A percentile compares a stretch with the other conserved stretches of the same genome.
phyloP scores from a whole-genome alignment of 2,797 vertebrate genomes.

The Mareca strepera region DNA sequence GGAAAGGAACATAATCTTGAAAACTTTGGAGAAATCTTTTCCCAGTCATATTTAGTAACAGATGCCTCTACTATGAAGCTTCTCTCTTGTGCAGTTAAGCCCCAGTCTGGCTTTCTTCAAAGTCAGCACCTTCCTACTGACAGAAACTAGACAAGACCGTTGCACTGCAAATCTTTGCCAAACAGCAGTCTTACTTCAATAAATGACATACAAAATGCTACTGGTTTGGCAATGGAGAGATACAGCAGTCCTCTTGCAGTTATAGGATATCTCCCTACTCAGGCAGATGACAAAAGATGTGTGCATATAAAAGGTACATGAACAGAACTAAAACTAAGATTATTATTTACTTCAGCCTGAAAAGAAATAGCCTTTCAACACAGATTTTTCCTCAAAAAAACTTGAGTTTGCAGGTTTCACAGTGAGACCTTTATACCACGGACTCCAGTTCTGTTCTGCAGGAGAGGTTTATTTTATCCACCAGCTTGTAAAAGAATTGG shows the following conservation, averaged over 20 bases:
- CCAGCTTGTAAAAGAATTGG: background rate
- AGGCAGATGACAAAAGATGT: background rate
- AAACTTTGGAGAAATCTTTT: background rate
- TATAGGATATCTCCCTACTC: background rate
- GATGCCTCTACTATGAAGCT: background rate
- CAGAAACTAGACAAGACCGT: background rate
- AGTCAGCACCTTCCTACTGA: background rate
- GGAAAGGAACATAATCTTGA: background rate
- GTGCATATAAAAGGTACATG: background rate
- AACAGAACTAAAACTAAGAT: background rate
- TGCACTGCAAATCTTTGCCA: slow-evolving; percentile 8
- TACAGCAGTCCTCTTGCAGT: background rate
- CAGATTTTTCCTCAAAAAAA: background rate
- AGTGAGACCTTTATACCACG: background rate
- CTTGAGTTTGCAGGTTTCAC: background rate
- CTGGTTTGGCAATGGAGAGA: background rate
- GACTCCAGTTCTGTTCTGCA: background rate
- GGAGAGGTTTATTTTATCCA: background rate
- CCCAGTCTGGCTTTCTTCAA: background rate
- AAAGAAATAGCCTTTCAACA: background rate
- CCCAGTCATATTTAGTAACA: background rate
- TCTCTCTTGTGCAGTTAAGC: background rate
- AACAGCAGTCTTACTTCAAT: background rate
- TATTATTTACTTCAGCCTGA: background rate
- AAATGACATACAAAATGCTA: background rate